A percentile compares a stretch with the other conserved stretches of the same genome.
phyloP scores from a whole-genome alignment of 2,888 invertebrate species.

The Andrena fulva region DNA sequence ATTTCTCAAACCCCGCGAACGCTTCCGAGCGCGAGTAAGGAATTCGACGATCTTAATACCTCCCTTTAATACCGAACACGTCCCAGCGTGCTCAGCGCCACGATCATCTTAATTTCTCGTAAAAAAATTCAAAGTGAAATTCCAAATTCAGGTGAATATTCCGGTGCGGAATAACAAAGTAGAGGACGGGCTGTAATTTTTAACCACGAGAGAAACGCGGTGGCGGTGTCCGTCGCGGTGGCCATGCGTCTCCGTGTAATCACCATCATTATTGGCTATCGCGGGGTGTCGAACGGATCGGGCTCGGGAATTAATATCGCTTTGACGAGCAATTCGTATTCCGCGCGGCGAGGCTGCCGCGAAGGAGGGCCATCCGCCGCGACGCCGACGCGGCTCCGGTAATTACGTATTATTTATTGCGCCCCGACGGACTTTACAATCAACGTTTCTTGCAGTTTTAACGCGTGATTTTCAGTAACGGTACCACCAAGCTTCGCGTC shows the following conservation, averaged over 20 bases:
- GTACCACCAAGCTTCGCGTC: conserved; percentile 6
- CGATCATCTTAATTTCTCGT: no score
- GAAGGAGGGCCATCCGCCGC: conserved; percentile 15
- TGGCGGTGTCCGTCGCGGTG: conserved; percentile 27
- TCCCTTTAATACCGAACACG: no score
- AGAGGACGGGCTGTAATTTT: not conserved
- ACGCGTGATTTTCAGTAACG: conserved; percentile 55
- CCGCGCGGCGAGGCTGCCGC: conserved; percentile 24
- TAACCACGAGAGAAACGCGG: conserved; percentile 12
- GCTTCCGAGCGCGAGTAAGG: not conserved
- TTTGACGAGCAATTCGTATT: conserved; percentile 56
- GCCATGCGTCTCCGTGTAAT: conserved; percentile 46
- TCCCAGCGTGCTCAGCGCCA: no score
- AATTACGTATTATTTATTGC: conserved; percentile 61
- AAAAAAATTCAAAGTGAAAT: no score
- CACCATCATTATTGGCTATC: conserved; percentile 73
- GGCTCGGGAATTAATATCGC: conserved; percentile 68
- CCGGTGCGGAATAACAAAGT: no score
- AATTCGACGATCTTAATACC: not conserved
- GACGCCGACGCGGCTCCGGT: conserved; percentile 17
- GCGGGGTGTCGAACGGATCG: conserved; percentile 50
- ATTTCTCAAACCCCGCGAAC: not conserved
- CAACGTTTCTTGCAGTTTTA: conserved; percentile 37
- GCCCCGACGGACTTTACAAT: conserved; percentile 26
- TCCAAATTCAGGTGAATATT: no score